A percentile compares a stretch with the other conserved stretches of the same genome.
These are phyloP conservation scores for Ormyrus labotus DNA, from an alignment of 2,888 invertebrate genomes.

Conservation along the genomic window DNA sequence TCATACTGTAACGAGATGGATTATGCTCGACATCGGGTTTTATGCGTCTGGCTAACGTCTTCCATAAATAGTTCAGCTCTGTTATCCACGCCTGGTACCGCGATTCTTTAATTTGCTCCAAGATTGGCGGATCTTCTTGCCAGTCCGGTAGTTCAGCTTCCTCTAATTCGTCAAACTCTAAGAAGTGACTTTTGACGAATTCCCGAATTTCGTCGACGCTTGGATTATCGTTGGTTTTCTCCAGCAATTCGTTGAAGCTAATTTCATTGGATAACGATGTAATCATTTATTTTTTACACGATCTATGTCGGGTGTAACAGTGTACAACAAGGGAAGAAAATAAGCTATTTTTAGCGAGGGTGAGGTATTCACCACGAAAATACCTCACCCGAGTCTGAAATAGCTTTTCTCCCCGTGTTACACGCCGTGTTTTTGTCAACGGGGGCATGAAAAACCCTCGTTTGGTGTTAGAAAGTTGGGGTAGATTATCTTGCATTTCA, in stretches of 20 bases:
- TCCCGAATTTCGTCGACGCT: background rate
- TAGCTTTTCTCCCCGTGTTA: no score
- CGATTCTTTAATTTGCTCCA: background rate
- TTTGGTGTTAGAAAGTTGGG: no score
- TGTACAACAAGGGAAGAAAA: no score
- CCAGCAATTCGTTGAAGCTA: slow-evolving; percentile 85
- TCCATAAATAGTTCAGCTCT: slow-evolving; percentile 17
- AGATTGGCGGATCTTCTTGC: background rate
- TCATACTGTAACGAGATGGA: slow-evolving; percentile 88
- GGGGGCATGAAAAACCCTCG: no score
- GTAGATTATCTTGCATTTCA: no score
- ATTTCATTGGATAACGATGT: no score
- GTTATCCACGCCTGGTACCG: background rate
- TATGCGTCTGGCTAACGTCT: slow-evolving; percentile 84
- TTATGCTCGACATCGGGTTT: slow-evolving; percentile 82
- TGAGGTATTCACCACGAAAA: no score
- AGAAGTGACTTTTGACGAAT: slow-evolving; percentile 17
- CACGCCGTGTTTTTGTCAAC: no score
- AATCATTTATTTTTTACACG: background rate
- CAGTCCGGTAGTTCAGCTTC: background rate
- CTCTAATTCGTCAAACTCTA: slow-evolving; percentile 17
- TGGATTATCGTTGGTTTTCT: slow-evolving; percentile 72
- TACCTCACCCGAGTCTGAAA: no score
- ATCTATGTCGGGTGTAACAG: no score
- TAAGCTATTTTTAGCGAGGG: no score